Evolutionary conservation across 2,113 vertebrate species (phyloP).

Genomic region (Melozone crissalis): DNA sequence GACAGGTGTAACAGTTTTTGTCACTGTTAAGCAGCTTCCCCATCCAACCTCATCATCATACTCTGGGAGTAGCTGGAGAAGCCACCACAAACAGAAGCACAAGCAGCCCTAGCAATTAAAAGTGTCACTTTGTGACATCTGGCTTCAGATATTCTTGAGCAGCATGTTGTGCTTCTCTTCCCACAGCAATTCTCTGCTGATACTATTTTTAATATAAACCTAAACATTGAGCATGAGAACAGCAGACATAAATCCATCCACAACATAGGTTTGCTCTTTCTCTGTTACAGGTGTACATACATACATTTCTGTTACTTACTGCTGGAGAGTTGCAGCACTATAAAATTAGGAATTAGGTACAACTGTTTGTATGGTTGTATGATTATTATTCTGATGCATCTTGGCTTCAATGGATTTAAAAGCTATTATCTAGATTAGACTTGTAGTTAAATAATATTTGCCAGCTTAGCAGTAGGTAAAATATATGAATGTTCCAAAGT

Average conservation of each 20-base stretch:
- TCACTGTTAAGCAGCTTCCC: background rate
- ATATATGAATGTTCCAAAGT: slow-evolving; percentile 11
- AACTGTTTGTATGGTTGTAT: slow-evolving; percentile 1
- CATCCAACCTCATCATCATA: background rate
- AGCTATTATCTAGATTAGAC: background rate
- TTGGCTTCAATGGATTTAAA: slow-evolving; percentile 8
- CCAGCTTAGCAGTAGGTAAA: slow-evolving; percentile 14
- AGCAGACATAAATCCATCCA: background rate
- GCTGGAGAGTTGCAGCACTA: background rate
- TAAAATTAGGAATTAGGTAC: background rate
- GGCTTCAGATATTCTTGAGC: background rate
- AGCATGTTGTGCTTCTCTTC: background rate
- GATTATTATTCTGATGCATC: background rate
- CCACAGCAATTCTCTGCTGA: background rate
- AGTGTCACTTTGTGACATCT: background rate
- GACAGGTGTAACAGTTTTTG: background rate
- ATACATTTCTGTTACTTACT: background rate
- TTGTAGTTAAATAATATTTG: slow-evolving; percentile 1
- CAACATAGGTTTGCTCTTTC: background rate
- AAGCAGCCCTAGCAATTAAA: background rate
- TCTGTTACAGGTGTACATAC: background rate
- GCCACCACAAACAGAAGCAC: background rate
- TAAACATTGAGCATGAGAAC: background rate
- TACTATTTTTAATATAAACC: background rate
- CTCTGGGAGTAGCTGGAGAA: background rate